Conservation (phyloP, 2,888 invertebrate genomes). For the Pterostichus madidus region DNA sequence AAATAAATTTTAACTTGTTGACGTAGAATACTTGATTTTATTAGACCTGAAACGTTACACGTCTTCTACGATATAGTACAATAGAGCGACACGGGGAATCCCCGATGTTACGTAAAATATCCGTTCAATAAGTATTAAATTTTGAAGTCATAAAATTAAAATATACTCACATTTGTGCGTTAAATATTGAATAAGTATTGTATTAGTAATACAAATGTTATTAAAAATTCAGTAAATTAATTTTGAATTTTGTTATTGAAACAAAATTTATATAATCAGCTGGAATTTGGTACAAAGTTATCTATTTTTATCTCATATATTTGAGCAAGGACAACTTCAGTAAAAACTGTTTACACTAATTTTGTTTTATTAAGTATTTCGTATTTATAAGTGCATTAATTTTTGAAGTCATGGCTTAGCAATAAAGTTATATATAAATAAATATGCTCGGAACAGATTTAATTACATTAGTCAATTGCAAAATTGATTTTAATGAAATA, state of each 20-base stretch:
- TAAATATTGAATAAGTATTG: background rate
- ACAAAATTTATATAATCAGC: background rate
- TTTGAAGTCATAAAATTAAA: background rate
- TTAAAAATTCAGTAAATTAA: background rate
- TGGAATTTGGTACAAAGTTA: background rate
- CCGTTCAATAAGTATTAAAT: background rate
- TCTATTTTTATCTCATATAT: background rate
- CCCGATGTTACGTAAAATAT: background rate
- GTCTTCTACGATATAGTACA: background rate
- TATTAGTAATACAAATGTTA: background rate
- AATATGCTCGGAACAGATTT: too few species aligned
- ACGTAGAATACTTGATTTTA: background rate
- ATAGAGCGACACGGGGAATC: background rate
- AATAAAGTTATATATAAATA: too few species aligned
- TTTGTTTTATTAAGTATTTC: background rate
- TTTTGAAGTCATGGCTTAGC: too few species aligned
- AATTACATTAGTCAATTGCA: too few species aligned
- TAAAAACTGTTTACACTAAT: background rate
- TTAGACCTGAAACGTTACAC: background rate
- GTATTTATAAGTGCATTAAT: too few species aligned
- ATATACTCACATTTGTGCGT: background rate
- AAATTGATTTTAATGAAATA: too few species aligned
- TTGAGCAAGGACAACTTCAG: too few species aligned
- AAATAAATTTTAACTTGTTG: constrained; percentile 6
- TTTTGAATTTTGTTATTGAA: too few species aligned